phyloP scores from a whole-genome alignment of 2,797 vertebrate species.

The Periparus ater region DNA sequence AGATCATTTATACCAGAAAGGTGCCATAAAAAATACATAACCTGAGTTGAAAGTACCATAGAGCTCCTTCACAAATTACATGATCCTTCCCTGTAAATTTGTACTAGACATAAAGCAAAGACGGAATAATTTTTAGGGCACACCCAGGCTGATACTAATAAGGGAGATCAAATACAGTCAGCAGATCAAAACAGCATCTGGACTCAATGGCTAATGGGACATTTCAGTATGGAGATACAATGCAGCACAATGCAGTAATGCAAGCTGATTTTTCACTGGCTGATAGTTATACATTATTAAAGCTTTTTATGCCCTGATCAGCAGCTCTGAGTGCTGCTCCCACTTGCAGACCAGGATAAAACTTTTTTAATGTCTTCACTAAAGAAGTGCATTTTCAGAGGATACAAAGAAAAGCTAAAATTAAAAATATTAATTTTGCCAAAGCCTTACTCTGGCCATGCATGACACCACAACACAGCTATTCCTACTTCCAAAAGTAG shows the following conservation, averaged over 20 bases:
- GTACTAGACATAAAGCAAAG: not conserved
- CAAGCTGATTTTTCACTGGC: constrained; percentile 13
- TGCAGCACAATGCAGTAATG: not conserved
- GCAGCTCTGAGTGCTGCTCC: not conserved
- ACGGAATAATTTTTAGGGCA: constrained; percentile 10
- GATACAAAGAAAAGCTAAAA: not conserved
- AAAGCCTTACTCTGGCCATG: not conserved
- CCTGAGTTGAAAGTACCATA: not conserved
- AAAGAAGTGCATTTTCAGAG: not conserved
- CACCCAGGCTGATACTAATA: not conserved
- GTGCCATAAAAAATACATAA: not conserved
- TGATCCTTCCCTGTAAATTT: not conserved
- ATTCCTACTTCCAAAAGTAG: not conserved
- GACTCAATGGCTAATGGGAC: constrained; percentile 4
- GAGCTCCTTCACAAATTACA: not conserved
- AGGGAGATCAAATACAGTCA: not conserved
- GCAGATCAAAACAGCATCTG: constrained; percentile 16
- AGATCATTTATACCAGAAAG: not conserved
- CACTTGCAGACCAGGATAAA: not conserved
- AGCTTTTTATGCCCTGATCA: not conserved
- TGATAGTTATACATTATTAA: constrained; percentile 2
- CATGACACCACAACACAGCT: not conserved
- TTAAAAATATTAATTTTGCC: not conserved
- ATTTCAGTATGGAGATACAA: not conserved
- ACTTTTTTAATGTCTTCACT: not conserved